phyloP scores from a whole-genome alignment of 2,888 invertebrate species.

The Drosophila multiciliata region DNA sequence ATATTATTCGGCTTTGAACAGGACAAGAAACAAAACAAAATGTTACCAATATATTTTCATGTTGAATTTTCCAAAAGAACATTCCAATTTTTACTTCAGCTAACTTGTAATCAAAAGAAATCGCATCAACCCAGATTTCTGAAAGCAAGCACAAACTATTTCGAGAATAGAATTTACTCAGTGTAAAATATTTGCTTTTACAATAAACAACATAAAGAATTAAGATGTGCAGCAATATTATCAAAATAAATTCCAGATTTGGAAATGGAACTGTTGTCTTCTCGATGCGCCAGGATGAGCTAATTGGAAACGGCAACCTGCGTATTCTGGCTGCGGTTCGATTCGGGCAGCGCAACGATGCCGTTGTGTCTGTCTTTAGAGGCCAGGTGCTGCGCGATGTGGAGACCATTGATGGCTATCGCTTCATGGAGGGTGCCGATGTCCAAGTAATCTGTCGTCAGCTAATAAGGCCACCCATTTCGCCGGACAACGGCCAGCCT shows the following conservation, averaged over 20 bases:
- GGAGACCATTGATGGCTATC: slow-evolving; percentile 61
- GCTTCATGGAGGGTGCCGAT: slow-evolving; percentile 63
- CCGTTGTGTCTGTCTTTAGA: slow-evolving; percentile 57
- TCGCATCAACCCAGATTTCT: not conserved
- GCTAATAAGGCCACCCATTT: not conserved
- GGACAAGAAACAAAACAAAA: not conserved
- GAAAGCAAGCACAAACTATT: not conserved
- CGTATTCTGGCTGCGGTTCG: slow-evolving; percentile 62
- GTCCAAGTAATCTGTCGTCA: slow-evolving; percentile 60
- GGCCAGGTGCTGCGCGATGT: slow-evolving; percentile 57
- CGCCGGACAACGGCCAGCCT: not conserved
- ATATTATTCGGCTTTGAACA: not conserved
- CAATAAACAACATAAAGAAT: slow-evolving; percentile 8
- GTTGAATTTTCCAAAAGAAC: not conserved
- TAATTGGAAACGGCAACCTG: slow-evolving; percentile 61
- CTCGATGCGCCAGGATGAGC: slow-evolving; percentile 59
- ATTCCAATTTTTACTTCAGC: not conserved
- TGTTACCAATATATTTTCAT: not conserved
- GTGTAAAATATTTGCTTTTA: slow-evolving; percentile 11
- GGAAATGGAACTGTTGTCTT: slow-evolving; percentile 33
- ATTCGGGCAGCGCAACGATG: slow-evolving; percentile 50
- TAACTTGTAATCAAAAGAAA: not conserved
- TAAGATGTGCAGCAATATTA: slow-evolving; percentile 38
- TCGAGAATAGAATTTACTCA: not conserved
- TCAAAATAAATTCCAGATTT: slow-evolving; percentile 61